A percentile compares a stretch with the other conserved stretches of the same genome.
Evolutionary conservation across 2,113 vertebrate genomes (phyloP).

Genomic region (Rallus limicola): DNA sequence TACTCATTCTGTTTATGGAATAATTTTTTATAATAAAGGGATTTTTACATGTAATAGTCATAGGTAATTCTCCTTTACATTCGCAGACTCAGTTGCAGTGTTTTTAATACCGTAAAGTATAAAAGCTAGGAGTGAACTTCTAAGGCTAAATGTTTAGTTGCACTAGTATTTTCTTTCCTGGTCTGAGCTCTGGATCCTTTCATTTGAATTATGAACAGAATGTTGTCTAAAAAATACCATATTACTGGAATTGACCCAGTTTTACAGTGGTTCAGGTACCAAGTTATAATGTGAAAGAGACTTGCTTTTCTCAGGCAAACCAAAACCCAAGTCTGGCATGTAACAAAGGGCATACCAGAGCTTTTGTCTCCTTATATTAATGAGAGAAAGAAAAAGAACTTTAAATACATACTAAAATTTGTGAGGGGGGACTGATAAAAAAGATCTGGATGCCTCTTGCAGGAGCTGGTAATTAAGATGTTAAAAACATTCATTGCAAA

Average conservation of each 20-base stretch:
- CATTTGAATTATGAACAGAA: background rate
- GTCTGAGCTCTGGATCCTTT: background rate
- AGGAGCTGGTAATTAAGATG: background rate
- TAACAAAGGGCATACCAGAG: background rate
- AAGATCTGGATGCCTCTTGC: background rate
- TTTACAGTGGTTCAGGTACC: background rate
- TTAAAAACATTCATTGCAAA: background rate
- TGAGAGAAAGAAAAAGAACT: background rate
- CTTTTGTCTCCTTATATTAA: background rate
- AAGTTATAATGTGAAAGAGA: background rate
- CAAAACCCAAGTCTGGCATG: background rate
- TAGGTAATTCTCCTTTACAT: background rate
- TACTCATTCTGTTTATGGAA: background rate
- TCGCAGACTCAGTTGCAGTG: background rate
- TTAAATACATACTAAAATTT: background rate
- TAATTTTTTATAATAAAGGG: background rate
- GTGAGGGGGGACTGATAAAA: background rate
- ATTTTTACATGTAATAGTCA: background rate
- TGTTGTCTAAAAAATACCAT: background rate
- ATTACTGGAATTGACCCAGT: background rate
- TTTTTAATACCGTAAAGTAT: background rate
- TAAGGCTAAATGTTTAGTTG: background rate
- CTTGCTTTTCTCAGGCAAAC: background rate
- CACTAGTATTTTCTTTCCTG: background rate
- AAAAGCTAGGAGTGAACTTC: background rate